Conservation (phyloP, 2,888 invertebrate genomes). For the Clepsis dumicolana region DNA sequence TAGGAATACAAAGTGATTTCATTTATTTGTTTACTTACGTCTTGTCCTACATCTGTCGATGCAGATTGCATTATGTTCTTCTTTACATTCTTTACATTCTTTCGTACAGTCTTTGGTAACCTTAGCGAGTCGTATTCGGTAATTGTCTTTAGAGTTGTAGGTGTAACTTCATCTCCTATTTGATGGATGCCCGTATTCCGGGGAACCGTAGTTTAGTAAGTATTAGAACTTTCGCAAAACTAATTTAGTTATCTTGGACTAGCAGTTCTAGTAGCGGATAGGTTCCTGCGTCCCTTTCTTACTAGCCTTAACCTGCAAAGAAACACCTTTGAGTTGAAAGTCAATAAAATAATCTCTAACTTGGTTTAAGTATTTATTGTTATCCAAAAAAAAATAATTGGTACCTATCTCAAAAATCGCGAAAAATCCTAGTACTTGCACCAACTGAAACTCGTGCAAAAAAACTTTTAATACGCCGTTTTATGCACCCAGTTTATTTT, state of each 20-base stretch:
- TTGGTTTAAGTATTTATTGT: too few species aligned
- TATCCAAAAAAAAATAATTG: too few species aligned
- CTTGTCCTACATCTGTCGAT: slow-evolving; percentile 18
- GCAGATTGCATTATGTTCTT: background rate
- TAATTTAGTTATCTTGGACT: background rate
- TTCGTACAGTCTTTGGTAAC: background rate
- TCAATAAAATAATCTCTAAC: too few species aligned
- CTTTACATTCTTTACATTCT: background rate
- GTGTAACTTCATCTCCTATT: background rate
- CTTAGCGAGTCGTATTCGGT: background rate
- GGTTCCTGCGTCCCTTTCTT: background rate
- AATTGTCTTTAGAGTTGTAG: background rate
- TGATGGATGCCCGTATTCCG: background rate
- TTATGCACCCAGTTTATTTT: slow-evolving; percentile 1
- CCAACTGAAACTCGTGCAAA: background rate
- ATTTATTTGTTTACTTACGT: slow-evolving; percentile 13
- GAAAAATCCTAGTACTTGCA: background rate
- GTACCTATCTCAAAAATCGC: too few species aligned
- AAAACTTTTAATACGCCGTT: background rate
- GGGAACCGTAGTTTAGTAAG: background rate
- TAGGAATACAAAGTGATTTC: slow-evolving; percentile 14
- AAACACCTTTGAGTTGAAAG: too few species aligned
- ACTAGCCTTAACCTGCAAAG: too few species aligned
- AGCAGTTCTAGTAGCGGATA: background rate
- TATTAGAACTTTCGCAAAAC: background rate